Conservation (phyloP, 1,140 invertebrate species). For the Plutomurus gul region DNA sequence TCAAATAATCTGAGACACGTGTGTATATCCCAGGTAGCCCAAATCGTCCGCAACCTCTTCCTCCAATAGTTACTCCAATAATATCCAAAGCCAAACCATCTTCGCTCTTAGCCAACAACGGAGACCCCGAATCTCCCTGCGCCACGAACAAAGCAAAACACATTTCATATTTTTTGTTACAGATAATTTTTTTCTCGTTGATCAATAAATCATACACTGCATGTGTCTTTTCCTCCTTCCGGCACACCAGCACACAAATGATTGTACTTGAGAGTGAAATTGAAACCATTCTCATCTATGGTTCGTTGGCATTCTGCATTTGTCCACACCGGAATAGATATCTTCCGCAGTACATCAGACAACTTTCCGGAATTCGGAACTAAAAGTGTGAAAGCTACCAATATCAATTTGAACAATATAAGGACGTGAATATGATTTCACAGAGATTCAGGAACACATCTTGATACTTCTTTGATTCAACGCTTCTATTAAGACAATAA, state of each 20-base stretch:
- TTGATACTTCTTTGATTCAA: too few species aligned
- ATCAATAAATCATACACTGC: too few species aligned
- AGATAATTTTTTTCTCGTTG: too few species aligned
- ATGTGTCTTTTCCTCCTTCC: slow-evolving; percentile 1
- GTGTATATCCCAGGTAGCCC: slow-evolving; percentile 33
- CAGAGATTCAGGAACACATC: too few species aligned
- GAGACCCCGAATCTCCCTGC: slow-evolving; percentile 22
- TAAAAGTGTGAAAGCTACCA: background rate
- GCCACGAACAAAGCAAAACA: too few species aligned
- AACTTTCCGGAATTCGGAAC: slow-evolving; percentile 23
- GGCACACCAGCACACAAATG: slow-evolving; percentile 11
- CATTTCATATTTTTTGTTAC: too few species aligned
- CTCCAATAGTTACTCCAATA: slow-evolving; percentile 35
- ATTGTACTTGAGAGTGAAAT: slow-evolving; percentile 31
- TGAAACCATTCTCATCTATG: background rate
- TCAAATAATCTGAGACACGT: slow-evolving; percentile 10
- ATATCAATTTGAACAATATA: background rate
- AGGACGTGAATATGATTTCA: too few species aligned
- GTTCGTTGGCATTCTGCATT: slow-evolving; percentile 18
- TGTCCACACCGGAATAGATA: slow-evolving; percentile 36
- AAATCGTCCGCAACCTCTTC: slow-evolving; percentile 9
- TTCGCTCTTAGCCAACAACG: background rate
- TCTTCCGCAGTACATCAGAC: slow-evolving; percentile 31
- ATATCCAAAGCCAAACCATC: slow-evolving; percentile 11
- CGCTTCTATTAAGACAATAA: too few species aligned